Conservation (phyloP, 2,888 invertebrate genomes). For the Lamproptera curius region DNA sequence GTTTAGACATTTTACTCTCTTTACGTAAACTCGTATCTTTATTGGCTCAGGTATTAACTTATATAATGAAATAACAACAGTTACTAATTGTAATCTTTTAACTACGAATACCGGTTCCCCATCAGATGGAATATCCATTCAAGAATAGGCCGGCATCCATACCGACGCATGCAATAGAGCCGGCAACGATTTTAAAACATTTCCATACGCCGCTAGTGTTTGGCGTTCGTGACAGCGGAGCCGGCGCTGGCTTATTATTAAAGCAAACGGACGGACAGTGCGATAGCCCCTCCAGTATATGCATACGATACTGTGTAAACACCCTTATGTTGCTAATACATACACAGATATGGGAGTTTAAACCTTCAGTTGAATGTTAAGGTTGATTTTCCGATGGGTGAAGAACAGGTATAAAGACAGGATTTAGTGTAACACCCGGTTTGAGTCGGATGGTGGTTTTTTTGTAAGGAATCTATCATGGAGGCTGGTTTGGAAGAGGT, state of each 20-base stretch:
- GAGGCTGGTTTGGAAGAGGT: constrained; percentile 11
- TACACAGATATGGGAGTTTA: too few species aligned
- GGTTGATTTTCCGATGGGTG: too few species aligned
- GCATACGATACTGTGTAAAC: constrained; percentile 68
- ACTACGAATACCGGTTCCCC: too few species aligned
- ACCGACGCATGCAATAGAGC: neutral
- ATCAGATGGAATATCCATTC: too few species aligned
- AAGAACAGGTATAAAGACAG: constrained; percentile 9
- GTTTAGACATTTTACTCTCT: too few species aligned
- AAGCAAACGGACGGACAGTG: constrained; percentile 66
- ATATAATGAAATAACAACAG: too few species aligned
- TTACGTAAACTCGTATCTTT: too few species aligned
- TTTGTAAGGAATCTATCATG: constrained; percentile 12
- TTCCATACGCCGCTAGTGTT: constrained; percentile 40
- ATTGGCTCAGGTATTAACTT: too few species aligned
- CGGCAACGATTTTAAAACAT: constrained; percentile 9
- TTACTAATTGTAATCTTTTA: too few species aligned
- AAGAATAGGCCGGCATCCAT: too few species aligned
- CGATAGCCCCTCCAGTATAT: constrained; percentile 72
- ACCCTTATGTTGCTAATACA: constrained; percentile 35
- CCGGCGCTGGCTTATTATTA: constrained; percentile 66
- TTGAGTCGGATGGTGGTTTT: constrained; percentile 8
- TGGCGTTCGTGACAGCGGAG: constrained; percentile 70
- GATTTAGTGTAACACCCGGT: constrained; percentile 16
- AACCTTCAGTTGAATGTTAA: too few species aligned